Evolutionary conservation across 2,113 vertebrate species (phyloP), one percentile per base, ranked within the genome.

Genomic region (Corydoras sp.): DNA sequence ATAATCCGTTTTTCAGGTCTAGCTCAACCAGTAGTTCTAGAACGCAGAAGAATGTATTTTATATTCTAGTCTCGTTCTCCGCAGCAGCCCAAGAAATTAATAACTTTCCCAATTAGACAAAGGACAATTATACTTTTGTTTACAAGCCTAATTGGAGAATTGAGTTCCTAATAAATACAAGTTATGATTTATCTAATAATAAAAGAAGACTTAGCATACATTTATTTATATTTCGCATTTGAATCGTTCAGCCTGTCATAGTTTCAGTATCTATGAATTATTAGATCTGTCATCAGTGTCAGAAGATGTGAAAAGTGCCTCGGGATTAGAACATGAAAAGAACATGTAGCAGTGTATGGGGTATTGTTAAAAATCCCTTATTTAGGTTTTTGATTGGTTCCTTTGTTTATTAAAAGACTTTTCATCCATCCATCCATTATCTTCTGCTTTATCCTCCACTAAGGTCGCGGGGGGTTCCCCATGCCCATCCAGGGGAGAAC

Each of bases 111-210:
- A 83, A 83, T 89, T 87, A 86, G 84, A 85, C 84, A 85, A 89
- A 89, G 87, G 87, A 84, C 87, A 89, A 90, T 90, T 89, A 89
- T 88, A 84, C 83, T 85, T 88, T 82, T 89, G 88, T 90, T 90
- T 89, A 89, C 86, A 65, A 83, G 85, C 83, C 84, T 89, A 86
- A 90, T 89, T 89, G 87, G 81, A 74, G 84, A 85, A 85, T 83
- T 88, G 85, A 86, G 85, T 85, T 88, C 79, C 83, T 86, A 86
- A 89, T 87, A 83, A 87, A 88, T 88, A 89, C 86, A 89, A 24
- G 18, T 24, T 24, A 24, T 24, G 86, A 84, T 89, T 89, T 85
- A 86, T 89, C 86, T 88, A 84, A 65, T 75, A 75, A 76, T 77
- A 66, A 64, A 69, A 53, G 59, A 65, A 71, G 29, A 24, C 87